Evolutionary conservation across 2,113 vertebrate genomes (phyloP).

Genomic region (Thomomys bottae): DNA sequence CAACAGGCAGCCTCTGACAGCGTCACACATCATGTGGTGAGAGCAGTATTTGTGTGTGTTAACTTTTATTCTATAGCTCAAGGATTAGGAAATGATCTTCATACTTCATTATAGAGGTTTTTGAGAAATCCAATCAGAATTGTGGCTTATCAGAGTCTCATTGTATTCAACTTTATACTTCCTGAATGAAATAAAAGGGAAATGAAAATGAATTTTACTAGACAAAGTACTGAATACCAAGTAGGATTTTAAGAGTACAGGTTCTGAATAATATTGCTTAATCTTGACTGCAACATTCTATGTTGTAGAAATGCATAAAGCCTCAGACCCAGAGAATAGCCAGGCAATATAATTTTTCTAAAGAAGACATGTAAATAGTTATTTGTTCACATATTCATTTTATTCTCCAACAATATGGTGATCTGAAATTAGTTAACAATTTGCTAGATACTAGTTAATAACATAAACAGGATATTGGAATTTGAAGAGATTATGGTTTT

Average conservation of each 20-base stretch:
- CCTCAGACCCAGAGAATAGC: background rate
- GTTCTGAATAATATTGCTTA: slow-evolving; percentile 51
- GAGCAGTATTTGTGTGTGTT: background rate
- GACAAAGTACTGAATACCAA: slow-evolving; percentile 21
- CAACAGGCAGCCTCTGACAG: background rate
- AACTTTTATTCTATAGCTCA: background rate
- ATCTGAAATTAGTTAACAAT: background rate
- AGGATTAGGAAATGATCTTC: background rate
- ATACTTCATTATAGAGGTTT: background rate
- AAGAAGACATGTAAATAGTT: background rate
- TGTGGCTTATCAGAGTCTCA: slow-evolving; percentile 3
- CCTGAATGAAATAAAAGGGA: slow-evolving; percentile 48
- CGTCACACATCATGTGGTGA: no score
- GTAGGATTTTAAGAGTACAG: background rate
- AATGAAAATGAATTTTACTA: slow-evolving; percentile 31
- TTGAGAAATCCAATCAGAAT: slow-evolving; percentile 36
- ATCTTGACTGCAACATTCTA: background rate
- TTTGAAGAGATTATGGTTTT: slow-evolving; percentile 35
- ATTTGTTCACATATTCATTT: slow-evolving; percentile 13
- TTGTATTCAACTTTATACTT: slow-evolving; percentile 3
- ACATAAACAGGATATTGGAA: background rate
- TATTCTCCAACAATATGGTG: background rate
- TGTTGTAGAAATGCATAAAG: background rate
- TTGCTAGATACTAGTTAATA: background rate
- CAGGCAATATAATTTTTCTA: background rate